phyloP scores from a whole-genome alignment of 2,113 vertebrate genomes.

The Aegithalos caudatus region DNA sequence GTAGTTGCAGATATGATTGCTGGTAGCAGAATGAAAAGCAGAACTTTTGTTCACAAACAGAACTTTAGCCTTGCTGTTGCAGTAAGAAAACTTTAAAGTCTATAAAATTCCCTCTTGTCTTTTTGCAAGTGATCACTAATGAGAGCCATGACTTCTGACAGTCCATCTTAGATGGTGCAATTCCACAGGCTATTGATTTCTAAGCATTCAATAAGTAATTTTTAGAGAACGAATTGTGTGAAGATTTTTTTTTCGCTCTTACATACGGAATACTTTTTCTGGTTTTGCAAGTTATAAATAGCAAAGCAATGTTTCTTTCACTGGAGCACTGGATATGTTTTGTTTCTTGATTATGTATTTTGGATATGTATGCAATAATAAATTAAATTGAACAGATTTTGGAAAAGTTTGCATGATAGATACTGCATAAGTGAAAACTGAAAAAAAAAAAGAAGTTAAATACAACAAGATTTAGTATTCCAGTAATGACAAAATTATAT shows the following conservation, averaged over 20 bases:
- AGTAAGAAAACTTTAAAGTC: neutral
- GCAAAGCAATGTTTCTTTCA: neutral
- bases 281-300: neutral
- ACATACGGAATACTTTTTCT: neutral
- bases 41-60: neutral
- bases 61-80: neutral
- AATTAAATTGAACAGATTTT: neutral
- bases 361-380: neutral
- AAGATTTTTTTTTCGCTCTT: neutral
- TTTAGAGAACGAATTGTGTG: neutral
- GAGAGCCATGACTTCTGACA: neutral
- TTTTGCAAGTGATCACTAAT: neutral
- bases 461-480: neutral
- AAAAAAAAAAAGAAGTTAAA: neutral
- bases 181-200: neutral
- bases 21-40: neutral
- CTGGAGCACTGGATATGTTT: neutral
- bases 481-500: neutral
- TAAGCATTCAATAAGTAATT: neutral
- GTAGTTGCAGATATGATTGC: neutral
- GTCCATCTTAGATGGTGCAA: neutral
- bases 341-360: neutral
- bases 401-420: neutral
- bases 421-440: neutral
- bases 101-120: neutral